Evolutionary conservation across 2,113 vertebrate species (phyloP).

Genomic region (Monarcha castaneiventris): DNA sequence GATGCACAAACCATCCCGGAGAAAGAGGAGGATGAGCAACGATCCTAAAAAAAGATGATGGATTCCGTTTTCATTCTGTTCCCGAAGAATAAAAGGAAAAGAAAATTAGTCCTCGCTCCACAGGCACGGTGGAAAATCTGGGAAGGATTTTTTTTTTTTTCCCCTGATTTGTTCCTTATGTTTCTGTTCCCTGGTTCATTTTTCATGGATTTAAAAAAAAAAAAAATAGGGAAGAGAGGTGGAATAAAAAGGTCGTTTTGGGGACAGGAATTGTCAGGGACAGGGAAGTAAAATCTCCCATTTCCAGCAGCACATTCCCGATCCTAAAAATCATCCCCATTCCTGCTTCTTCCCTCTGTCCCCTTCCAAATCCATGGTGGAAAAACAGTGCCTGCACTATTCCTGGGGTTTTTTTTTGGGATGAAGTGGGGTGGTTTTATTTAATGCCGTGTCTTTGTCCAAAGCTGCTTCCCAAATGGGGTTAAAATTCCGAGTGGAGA

Average conservation of each 20-base stretch:
- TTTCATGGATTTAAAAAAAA: background rate
- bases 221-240: background rate
- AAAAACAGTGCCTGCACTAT: accelerated
- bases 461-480: background rate
- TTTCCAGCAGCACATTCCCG: background rate
- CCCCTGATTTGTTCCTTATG: background rate
- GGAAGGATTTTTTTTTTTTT: background rate
- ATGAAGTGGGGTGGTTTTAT: accelerated
- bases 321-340: background rate
- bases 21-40: background rate
- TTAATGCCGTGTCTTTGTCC: accelerated
- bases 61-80: background rate
- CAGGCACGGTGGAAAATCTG: background rate
- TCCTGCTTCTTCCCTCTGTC: background rate
- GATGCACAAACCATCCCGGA: background rate
- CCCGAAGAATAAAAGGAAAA: background rate
- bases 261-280: background rate
- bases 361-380: background rate
- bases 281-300: background rate
- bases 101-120: accelerated
- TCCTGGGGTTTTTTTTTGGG: background rate
- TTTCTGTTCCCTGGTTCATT: background rate
- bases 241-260: background rate
- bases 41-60: background rate
- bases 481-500: background rate